Conservation (phyloP, 2,888 invertebrate species). For the Ophion ellenae region DNA sequence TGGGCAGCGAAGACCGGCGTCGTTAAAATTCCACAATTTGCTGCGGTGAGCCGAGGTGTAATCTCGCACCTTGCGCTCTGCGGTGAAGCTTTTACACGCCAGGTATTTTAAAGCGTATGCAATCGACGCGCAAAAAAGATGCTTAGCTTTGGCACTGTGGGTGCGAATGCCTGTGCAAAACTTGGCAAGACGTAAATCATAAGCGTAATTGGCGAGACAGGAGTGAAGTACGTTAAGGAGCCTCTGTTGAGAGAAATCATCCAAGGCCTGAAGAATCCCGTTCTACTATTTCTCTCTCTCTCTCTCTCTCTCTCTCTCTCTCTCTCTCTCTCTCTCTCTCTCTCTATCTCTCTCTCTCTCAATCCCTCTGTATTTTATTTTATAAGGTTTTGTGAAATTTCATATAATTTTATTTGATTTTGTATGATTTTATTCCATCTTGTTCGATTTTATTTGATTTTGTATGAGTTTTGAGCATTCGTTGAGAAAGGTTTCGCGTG, state of each 20-base stretch:
- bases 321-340: too few relatives aligned
- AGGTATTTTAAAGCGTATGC: conserved; percentile 30
- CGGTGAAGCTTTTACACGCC: conserved; percentile 25
- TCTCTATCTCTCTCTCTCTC: too few relatives aligned
- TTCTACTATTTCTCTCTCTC: neutral
- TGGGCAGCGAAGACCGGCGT: neutral
- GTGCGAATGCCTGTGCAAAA: conserved; percentile 59
- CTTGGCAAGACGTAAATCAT: conserved; percentile 61
- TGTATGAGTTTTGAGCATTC: too few relatives aligned
- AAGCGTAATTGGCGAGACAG: conserved; percentile 65
- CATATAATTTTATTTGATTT: neutral
- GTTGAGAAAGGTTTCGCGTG: too few relatives aligned
- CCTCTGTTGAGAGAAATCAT: conserved; percentile 55
- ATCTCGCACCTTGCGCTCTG: conserved; percentile 32
- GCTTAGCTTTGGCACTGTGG: conserved; percentile 29
- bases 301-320: neutral
- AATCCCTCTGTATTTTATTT: neutral
- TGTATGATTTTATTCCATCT: neutral
- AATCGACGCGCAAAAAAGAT: conserved; percentile 13
- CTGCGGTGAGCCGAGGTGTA: conserved; percentile 14
- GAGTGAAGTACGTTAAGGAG: conserved; percentile 53
- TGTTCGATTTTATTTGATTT: too few relatives aligned
- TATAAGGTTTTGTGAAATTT: neutral
- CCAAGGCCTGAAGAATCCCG: conserved; percentile 49
- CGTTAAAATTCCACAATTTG: conserved; percentile 40